Base-by-base conservation (phyloP, 2,888 invertebrate species). In the Nomada fucata region DNA sequence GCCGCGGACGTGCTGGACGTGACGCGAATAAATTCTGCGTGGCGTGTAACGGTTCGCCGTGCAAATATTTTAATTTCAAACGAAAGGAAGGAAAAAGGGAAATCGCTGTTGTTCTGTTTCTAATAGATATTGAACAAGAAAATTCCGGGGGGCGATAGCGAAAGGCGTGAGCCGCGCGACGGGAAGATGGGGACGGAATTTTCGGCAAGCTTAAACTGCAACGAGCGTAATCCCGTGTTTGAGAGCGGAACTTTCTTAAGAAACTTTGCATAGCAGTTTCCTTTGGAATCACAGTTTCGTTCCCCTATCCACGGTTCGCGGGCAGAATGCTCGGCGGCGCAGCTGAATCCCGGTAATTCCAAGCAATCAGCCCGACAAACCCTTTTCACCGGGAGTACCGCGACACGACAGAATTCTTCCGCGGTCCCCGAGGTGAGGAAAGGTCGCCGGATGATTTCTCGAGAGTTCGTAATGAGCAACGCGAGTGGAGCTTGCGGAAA, bases 401-500 rank as follows among this genome's bases (percentile, higher is more conserved):
- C 83, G 83, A 83, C 83, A 84, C 79, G 84, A 74, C 76, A 60
- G 80, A 74, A 82, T 84, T 74, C 71, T 74, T 71, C 67, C 80
- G 71, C 65, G 64, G 71, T 74, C 63, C 50, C 23, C 26, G 61
- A 73, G 79, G 86, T 77, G 83, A 86, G 75, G 78, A 60, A 68
- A 79, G 86, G 88, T 86, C 86, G 82, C 18, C 64, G 82, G 83
- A 84, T 82, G 84, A 87, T 87, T 86, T 76, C 77, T 78, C 77
- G 75, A 86, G 79, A 70, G 86, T 53, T 52, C 53, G 59, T 75
- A 84, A 78, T 82, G 88, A 88, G 77, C 73, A 67, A 52, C 52
- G 65, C 11, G 79, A 44, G 79, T 63, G 60, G n/a, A 29, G 44
- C 61, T 20, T 50, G 47, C 76, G 52, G 72, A 57, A 76, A 83